phyloP scores from a whole-genome alignment of 2,113 vertebrate species.

The Chionodraco myersi region DNA sequence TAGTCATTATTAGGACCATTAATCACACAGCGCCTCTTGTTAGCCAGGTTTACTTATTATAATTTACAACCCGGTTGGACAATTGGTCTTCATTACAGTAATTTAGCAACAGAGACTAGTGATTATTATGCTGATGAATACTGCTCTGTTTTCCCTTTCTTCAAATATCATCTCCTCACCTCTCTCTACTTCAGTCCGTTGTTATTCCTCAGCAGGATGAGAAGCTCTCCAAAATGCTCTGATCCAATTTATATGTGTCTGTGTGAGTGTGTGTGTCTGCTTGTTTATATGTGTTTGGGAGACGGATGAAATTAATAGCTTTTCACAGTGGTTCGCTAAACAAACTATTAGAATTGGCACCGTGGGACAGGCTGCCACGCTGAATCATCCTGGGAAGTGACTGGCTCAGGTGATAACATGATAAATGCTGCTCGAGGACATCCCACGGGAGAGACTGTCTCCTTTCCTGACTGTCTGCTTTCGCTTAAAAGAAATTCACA shows the following conservation, averaged over 20 bases:
- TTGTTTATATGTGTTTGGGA: constrained; percentile 33
- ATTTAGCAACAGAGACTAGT: constrained; percentile 54
- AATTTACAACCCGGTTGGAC: constrained; percentile 49
- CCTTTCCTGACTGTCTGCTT: constrained; percentile 5
- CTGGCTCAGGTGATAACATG: constrained; percentile 47
- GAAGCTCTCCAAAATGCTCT: constrained; percentile 34
- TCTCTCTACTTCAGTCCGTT: constrained; percentile 2
- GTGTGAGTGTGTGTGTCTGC: neutral
- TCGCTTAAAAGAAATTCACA: neutral
- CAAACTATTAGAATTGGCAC: constrained; percentile 60
- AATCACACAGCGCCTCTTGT: constrained; percentile 52
- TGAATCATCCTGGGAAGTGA: constrained; percentile 53
- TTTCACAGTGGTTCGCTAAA: constrained; percentile 64
- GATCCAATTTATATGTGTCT: constrained; percentile 33
- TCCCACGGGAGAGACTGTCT: constrained; percentile 48
- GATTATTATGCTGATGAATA: constrained; percentile 55
- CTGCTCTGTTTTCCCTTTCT: constrained; percentile 14
- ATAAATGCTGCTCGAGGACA: constrained; percentile 43
- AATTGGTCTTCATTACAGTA: constrained; percentile 65
- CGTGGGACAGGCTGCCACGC: constrained; percentile 51
- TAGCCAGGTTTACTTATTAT: constrained; percentile 43
- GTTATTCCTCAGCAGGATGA: constrained; percentile 48
- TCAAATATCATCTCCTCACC: constrained; percentile 15
- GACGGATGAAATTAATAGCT: constrained; percentile 66
- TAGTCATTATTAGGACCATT: constrained; percentile 51